Evolutionary conservation across 2,113 vertebrate genomes (phyloP).

Genomic region (Sinosuthora webbiana): DNA sequence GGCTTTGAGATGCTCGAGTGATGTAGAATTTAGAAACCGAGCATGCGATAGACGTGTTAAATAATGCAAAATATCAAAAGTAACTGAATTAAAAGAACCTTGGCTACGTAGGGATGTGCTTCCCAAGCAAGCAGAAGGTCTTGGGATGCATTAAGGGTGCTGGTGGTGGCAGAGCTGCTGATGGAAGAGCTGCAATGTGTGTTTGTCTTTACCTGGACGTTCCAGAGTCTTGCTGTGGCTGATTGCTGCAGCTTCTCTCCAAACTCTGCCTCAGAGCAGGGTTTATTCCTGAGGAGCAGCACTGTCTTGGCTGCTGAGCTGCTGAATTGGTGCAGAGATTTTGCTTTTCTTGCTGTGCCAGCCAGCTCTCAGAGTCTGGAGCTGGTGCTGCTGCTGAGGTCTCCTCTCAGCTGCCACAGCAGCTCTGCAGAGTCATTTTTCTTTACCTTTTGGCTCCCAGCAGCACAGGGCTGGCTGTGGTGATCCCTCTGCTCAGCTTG

Average conservation of each 20-base stretch:
- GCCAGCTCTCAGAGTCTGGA: not conserved
- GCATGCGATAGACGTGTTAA: not conserved
- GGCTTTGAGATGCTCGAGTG: not conserved
- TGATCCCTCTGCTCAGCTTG: not conserved
- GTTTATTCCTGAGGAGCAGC: not conserved
- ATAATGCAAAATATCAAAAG: not conserved
- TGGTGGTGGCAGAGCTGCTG: not conserved
- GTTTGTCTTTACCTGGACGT: not conserved
- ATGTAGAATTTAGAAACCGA: not conserved
- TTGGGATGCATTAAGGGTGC: not conserved
- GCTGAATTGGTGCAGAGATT: not conserved
- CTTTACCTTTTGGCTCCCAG: not conserved
- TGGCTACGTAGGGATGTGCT: accelerated
- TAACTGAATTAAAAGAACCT: not conserved
- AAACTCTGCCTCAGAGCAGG: not conserved
- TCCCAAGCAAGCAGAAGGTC: not conserved
- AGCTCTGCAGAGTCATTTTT: not conserved
- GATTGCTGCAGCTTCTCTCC: not conserved
- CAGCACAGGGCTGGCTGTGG: not conserved
- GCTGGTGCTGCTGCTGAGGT: not conserved
- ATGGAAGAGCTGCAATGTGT: not conserved
- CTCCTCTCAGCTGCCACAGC: not conserved
- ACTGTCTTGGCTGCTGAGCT: not conserved
- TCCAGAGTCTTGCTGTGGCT: not conserved
- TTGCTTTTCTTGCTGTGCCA: not conserved